These are phyloP conservation scores for Saimiri boliviensis DNA, from an alignment of 2,113 vertebrate species.

Conservation along the genomic window DNA sequence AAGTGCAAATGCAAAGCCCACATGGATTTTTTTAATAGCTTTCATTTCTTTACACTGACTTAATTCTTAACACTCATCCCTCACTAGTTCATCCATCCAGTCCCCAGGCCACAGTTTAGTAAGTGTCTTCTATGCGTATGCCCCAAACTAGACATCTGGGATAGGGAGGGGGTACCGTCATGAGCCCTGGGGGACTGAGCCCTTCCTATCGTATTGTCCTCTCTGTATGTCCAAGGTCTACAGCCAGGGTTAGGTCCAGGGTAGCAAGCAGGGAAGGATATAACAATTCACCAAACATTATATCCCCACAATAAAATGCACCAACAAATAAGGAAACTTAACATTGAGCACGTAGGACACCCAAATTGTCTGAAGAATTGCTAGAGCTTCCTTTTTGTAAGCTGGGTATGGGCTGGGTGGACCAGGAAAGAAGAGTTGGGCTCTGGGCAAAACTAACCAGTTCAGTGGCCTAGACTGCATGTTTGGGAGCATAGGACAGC, in stretches of 20 bases:
- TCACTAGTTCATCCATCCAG: background rate
- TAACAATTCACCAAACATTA: background rate
- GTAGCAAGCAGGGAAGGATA: background rate
- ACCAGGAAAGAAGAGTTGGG: background rate
- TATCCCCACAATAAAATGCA: background rate
- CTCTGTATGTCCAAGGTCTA: background rate
- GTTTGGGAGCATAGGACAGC: background rate
- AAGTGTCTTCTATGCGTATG: background rate
- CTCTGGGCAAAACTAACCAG: too few species aligned
- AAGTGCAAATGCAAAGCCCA: conserved; percentile 31
- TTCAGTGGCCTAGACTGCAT: background rate
- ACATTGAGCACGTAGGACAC: background rate
- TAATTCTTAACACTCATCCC: background rate
- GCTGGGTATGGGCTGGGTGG: background rate
- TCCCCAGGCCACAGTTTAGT: background rate
- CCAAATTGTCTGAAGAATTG: background rate
- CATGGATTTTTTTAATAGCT: background rate
- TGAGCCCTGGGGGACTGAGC: background rate
- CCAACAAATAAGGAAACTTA: background rate
- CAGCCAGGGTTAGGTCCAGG: background rate
- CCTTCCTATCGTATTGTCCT: background rate
- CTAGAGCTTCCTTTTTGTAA: background rate
- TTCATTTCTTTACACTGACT: background rate
- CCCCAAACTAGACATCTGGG: background rate
- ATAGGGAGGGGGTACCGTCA: background rate